These are phyloP conservation scores for Florisuga fusca DNA, from an alignment of 2,797 vertebrate species.

Conservation along the genomic window DNA sequence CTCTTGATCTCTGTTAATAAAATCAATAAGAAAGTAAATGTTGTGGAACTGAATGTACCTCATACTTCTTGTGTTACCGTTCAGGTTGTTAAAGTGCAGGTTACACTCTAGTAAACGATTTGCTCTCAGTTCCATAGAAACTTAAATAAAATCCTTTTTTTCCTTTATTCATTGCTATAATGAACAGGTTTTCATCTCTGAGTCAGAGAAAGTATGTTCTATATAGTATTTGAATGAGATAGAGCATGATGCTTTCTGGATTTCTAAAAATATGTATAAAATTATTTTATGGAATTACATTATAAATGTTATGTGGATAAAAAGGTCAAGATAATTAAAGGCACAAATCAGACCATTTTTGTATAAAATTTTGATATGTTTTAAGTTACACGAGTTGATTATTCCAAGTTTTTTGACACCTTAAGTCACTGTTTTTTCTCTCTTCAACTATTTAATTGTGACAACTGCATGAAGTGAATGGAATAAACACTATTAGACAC, in stretches of 20 bases:
- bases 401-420: not conserved
- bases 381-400: not conserved
- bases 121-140: not conserved
- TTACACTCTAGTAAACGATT: not conserved
- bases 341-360: not conserved
- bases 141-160: not conserved
- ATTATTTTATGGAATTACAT: not conserved
- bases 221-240: not conserved
- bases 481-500: not conserved
- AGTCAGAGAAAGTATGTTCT: not conserved
- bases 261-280: not conserved
- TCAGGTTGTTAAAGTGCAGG: not conserved
- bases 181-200: not conserved
- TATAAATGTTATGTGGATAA: not conserved
- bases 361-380: not conserved
- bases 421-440: not conserved
- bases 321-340: not conserved
- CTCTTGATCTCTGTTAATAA: not conserved
- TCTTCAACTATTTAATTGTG: not conserved
- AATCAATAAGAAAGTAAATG: not conserved
- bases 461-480: not conserved
- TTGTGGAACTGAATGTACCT: not conserved
- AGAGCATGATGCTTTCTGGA: not conserved
- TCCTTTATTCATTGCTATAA: not conserved
- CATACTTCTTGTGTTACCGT: not conserved